These are phyloP conservation scores for Teleiodes luculella DNA, from an alignment of 2,888 invertebrate species.

Conservation along the genomic window DNA sequence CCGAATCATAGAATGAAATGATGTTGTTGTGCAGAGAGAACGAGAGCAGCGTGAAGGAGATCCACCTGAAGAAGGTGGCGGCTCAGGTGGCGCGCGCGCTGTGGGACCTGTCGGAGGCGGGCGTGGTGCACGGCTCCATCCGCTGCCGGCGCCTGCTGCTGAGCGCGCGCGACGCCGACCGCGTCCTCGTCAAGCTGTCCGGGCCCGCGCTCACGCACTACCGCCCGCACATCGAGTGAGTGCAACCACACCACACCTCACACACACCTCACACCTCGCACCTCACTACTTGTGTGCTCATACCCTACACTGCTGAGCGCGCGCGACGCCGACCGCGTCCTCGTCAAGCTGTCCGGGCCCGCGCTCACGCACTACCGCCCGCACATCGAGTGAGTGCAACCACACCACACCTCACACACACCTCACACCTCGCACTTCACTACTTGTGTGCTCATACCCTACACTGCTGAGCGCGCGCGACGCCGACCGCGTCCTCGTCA, in stretches of 20 bases:
- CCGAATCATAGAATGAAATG: too few relatives aligned
- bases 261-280: too few relatives aligned
- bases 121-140: conserved; percentile 90
- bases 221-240: conserved; percentile 80
- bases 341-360: conserved; percentile 90
- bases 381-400: conserved; percentile 80
- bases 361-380: conserved; percentile 78
- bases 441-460: too few relatives aligned
- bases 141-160: conserved; percentile 90
- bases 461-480: conserved; percentile 87
- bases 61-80: conserved; percentile 89
- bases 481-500: conserved; percentile 83
- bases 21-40: conserved; percentile 43
- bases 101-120: conserved; percentile 91
- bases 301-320: conserved; percentile 88
- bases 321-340: conserved; percentile 82
- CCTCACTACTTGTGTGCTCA: too few relatives aligned
- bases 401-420: too few relatives aligned
- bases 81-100: conserved; percentile 90
- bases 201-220: conserved; percentile 86
- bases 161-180: conserved; percentile 81
- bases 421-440: too few relatives aligned
- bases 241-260: too few relatives aligned
- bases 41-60: conserved; percentile 74
- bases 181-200: conserved; percentile 87